A percentile compares a stretch with the other conserved stretches of the same genome.
Conservation (phyloP, 2,888 invertebrate species). For the Eurytoma adleriae region DNA sequence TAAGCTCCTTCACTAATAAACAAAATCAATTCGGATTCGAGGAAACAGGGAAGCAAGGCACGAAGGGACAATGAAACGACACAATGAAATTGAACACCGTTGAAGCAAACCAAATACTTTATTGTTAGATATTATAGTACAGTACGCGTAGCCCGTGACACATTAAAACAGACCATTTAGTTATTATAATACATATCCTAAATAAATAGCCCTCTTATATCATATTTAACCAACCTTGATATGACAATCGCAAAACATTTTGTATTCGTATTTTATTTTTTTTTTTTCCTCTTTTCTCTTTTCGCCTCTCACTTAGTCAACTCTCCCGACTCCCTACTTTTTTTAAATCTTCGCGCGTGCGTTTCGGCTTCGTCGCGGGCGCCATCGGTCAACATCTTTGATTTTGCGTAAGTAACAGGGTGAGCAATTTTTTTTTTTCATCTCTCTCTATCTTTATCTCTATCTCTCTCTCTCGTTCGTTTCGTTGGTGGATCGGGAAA, state of each 20-base stretch:
- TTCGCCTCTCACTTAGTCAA: neutral
- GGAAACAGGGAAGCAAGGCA: neutral
- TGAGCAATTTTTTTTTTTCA: slow-evolving; percentile 56
- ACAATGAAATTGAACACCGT: slow-evolving; percentile 39
- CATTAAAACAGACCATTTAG: slow-evolving; percentile 76
- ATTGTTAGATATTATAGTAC: slow-evolving; percentile 76
- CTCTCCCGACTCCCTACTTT: neutral
- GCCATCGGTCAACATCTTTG: slow-evolving; percentile 65
- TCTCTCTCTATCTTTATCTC: too few relatives aligned
- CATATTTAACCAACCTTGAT: slow-evolving; percentile 74
- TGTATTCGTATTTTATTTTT: neutral
- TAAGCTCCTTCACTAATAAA: neutral
- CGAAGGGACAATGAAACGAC: neutral
- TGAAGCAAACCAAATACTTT: slow-evolving; percentile 77
- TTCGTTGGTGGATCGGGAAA: slow-evolving; percentile 7
- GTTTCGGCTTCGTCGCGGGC: slow-evolving; percentile 12
- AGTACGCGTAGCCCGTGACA: slow-evolving; percentile 76
- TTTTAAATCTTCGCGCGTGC: neutral
- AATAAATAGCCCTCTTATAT: slow-evolving; percentile 75
- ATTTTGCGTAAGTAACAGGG: slow-evolving; percentile 69
- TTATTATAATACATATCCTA: slow-evolving; percentile 70
- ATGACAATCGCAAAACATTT: slow-evolving; percentile 70
- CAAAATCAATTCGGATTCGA: neutral
- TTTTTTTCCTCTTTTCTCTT: neutral
- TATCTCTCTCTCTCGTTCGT: neutral